Evolutionary conservation across 2,888 invertebrate genomes (phyloP), one percentile per base, ranked within the genome.

Genomic region (Vanessa cardui): DNA sequence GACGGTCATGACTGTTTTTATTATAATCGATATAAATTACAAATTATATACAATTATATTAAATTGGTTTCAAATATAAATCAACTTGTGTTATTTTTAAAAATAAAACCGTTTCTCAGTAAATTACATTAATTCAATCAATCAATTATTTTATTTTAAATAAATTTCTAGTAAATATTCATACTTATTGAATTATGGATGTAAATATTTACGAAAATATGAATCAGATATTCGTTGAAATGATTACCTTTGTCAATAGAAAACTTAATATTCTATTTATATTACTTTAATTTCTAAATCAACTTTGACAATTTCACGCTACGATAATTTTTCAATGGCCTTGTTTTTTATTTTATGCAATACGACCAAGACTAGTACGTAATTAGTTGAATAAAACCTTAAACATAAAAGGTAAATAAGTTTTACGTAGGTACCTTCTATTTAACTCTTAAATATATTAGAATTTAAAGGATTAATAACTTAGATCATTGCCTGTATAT

Each of bases 281-380:
- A 73, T 74, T 73, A 74, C 56, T 59, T 64, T 67, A 71, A 70
- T 77, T 77, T 76, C 70, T 69, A 73, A 78, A 75, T 71, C 62
- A 47, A 16, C 64, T 72, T 70, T 72, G 70, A 76, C 73, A 75
- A 78, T 78, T 78, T 78, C 70, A 77, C 75, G 76, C 75, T 70
- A 80, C 79, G 75, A 73, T 78, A 78, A 77, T 73, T 76, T 72
- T 72, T 47, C 69, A 72, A 65, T 73, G 75, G 72, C 77, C 77
- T 78, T 74, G 74, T 60, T 70, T 76, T 76, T 78, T 76, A 49
- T 50, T 52, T 62, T 73, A 70, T 66, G 68, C 69, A 75, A 73
- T 74, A 66, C 58, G 61, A 47, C 64, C 66, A 68, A 63, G 45
- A 62, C 63, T 68, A 65, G 73, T 73, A 70, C 67, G 60, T 74